These are phyloP conservation scores for Alces alces DNA, from an alignment of 2,113 vertebrate genomes.

Conservation along the genomic window DNA sequence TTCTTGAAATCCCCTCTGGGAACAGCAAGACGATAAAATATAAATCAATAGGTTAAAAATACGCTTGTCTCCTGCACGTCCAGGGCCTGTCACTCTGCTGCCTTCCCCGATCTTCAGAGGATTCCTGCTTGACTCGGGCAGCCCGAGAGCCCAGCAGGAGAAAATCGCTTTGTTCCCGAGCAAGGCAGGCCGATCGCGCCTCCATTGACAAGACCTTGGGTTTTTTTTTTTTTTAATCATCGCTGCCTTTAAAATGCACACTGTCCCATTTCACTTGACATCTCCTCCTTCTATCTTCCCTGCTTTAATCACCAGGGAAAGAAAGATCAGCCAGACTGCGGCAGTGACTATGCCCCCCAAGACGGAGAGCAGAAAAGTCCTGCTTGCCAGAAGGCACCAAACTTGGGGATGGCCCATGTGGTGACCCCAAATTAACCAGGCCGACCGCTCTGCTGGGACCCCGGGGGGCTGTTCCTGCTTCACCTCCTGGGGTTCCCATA, in stretches of 20 bases:
- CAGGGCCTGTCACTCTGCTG: not conserved
- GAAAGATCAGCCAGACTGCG: not conserved
- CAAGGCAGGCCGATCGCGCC: not conserved
- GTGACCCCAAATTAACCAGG: conserved; percentile 6
- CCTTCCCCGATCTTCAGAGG: not conserved
- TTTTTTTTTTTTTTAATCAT: not conserved
- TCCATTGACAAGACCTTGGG: rapidly evolving
- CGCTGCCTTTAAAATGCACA: rapidly evolving
- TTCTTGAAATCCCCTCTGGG: not conserved
- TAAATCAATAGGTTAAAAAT: conserved; percentile 45
- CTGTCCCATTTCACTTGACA: not conserved
- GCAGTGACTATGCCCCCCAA: rapidly evolving
- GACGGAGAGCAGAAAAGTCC: not conserved
- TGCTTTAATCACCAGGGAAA: not conserved
- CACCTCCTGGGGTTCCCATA: not conserved
- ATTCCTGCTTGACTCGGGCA: not conserved
- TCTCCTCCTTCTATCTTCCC: not conserved
- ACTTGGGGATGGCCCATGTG: not conserved
- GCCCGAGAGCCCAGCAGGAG: not conserved
- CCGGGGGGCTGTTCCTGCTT: not conserved
- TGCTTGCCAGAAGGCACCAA: not conserved
- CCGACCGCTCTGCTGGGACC: not conserved
- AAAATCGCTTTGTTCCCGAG: not conserved
- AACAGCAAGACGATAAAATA: not conserved
- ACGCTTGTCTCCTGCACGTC: not conserved